These are phyloP conservation scores for Polypterus bichir DNA, from an alignment of 2,113 vertebrate species.

Conservation along the genomic window DNA sequence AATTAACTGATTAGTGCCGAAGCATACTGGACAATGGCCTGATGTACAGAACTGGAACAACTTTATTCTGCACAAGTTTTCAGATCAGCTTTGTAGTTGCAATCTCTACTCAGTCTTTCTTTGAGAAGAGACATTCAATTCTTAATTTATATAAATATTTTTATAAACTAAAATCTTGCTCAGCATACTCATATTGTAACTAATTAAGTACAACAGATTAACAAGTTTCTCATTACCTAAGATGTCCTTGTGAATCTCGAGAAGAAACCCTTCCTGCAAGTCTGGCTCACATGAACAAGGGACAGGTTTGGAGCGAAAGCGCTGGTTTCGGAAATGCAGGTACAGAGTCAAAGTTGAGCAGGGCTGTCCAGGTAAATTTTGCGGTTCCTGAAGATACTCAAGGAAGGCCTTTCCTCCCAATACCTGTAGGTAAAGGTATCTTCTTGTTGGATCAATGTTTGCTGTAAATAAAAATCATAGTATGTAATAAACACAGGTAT, in stretches of 20 bases:
- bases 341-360: conserved; percentile 83
- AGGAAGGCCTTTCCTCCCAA: conserved; percentile 92
- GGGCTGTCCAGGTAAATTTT: conserved; percentile 78
- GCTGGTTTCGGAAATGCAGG: conserved; percentile 87
- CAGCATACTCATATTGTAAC: too few species aligned
- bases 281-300: conserved; percentile 91
- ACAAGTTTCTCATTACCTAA: conserved; percentile 44
- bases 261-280: conserved; percentile 80
- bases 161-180: too few species aligned
- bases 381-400: conserved; percentile 87
- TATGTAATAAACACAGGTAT: conserved; percentile 45
- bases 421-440: conserved; percentile 88
- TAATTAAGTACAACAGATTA: too few species aligned
- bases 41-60: too few species aligned
- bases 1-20: too few species aligned
- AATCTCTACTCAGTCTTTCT: too few species aligned
- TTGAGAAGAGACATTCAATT: too few species aligned
- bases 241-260: conserved; percentile 77
- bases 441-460: conserved; percentile 74
- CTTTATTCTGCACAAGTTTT: too few species aligned
- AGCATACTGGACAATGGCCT: too few species aligned
- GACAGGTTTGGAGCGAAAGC: conserved; percentile 85
- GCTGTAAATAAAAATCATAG: conserved; percentile 45
- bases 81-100: too few species aligned
- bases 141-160: too few species aligned